Percentiles rank a stretch among this genome's conserved stretches.
These are phyloP conservation scores for Penaeus monodon DNA, from an alignment of 2,888 invertebrate genomes.

Conservation along the genomic window DNA sequence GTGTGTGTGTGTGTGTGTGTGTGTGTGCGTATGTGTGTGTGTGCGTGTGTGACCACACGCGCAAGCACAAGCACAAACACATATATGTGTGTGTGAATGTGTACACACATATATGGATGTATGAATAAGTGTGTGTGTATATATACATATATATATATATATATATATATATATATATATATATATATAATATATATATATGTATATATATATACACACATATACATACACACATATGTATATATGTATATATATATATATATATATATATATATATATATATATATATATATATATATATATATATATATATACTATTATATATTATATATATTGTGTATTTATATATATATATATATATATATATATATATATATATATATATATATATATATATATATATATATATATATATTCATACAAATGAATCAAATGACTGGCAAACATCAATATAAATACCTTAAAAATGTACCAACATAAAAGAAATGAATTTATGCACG, in stretches of 20 bases:
- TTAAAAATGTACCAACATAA: no score
- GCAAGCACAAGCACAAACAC: no score
- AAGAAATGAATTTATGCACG: no score
- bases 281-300: conserved; percentile 41
- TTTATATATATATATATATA: background rate
- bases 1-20: no score
- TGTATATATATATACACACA: conserved; percentile 30
- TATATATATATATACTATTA: conserved; percentile 39
- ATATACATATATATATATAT: conserved; percentile 22
- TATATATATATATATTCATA: background rate
- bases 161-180: conserved; percentile 28
- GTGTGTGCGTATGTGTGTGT: no score
- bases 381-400: background rate
- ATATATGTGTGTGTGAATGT: no score
- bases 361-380: conserved; percentile 31
- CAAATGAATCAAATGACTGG: no score
- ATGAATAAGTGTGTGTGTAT: background rate
- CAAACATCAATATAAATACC: no score
- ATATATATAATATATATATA: conserved; percentile 4
- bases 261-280: conserved; percentile 48
- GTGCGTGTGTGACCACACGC: no score
- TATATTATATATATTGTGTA: conserved; percentile 8
- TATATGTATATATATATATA: conserved; percentile 40
- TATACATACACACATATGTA: conserved; percentile 33
- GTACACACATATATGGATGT: no score